A percentile compares a stretch with the other conserved stretches of the same genome.
These are phyloP conservation scores for Ephestia elutella DNA, from an alignment of 1,140 invertebrate genomes.

Conservation along the genomic window DNA sequence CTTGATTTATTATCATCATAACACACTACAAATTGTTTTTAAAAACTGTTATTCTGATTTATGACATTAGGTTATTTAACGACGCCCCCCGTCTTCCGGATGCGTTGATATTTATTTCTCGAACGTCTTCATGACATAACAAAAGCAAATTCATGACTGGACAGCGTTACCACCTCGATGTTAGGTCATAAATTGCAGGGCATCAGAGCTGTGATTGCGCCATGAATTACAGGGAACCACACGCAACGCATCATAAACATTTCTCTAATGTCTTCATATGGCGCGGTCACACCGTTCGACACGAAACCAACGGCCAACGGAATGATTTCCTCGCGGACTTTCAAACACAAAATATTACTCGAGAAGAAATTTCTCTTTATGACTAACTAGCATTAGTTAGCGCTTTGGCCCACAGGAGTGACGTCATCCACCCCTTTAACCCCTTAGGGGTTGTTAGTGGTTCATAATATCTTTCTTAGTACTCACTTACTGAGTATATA, in stretches of 20 bases:
- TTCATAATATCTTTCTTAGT: no score
- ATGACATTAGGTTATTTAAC: slow-evolving; percentile 27
- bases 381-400: no score
- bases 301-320: slow-evolving; percentile 44
- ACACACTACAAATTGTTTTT: slow-evolving; percentile 62
- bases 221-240: slow-evolving; percentile 42
- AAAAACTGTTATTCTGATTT: slow-evolving; percentile 33
- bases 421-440: no score
- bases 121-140: slow-evolving; percentile 9
- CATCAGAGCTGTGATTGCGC: slow-evolving; percentile 41
- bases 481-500: no score
- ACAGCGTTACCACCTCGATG: slow-evolving; percentile 30
- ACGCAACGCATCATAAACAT: slow-evolving; percentile 56
- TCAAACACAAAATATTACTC: not conserved
- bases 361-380: not conserved
- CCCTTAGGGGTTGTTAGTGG: no score
- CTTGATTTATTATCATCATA: slow-evolving; percentile 57
- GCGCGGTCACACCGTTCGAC: slow-evolving; percentile 34
- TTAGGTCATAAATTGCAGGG: slow-evolving; percentile 40
- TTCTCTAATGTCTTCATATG: slow-evolving; percentile 64
- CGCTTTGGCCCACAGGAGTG: no score
- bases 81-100: slow-evolving; percentile 19
- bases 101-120: not conserved
- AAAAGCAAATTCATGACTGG: slow-evolving; percentile 30
- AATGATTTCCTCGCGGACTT: slow-evolving; percentile 51